These are phyloP conservation scores for Euplexia lucipara DNA, from an alignment of 2,888 invertebrate genomes.

Conservation along the genomic window DNA sequence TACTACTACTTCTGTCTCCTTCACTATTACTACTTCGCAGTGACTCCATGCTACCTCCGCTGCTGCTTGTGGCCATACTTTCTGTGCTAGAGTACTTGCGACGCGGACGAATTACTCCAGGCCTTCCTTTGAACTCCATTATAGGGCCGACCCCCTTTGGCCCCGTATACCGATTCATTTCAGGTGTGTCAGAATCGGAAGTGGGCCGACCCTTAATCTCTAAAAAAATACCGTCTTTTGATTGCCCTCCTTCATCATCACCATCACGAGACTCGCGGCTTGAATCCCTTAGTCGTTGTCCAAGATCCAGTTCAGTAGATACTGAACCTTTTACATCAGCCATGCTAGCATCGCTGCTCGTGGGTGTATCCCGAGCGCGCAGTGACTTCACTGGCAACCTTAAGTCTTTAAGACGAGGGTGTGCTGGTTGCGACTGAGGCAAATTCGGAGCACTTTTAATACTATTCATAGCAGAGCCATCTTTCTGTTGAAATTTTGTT, in stretches of 20 bases:
- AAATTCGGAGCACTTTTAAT: constrained; percentile 95
- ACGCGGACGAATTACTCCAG: constrained; percentile 88
- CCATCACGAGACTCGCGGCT: constrained; percentile 91
- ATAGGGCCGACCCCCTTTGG: constrained; percentile 91
- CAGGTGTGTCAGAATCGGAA: constrained; percentile 90
- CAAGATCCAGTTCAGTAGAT: constrained; percentile 86
- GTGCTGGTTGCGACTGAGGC: constrained; percentile 92
- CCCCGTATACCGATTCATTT: constrained; percentile 90
- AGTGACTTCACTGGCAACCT: constrained; percentile 94
- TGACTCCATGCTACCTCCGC: constrained; percentile 97
- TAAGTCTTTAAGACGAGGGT: constrained; percentile 93
- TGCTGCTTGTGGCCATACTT: constrained; percentile 96
- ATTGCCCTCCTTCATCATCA: constrained; percentile 93
- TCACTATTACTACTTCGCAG: constrained; percentile 96
- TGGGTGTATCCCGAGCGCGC: constrained; percentile 91
- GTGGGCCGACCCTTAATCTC: constrained; percentile 94
- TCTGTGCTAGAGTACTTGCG: constrained; percentile 95
- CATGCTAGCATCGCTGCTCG: constrained; percentile 92
- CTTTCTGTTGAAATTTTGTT: constrained; percentile 94
- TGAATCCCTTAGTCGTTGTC: constrained; percentile 88
- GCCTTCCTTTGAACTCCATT: constrained; percentile 92
- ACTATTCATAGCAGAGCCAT: constrained; percentile 94
- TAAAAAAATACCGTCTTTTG: constrained; percentile 93
- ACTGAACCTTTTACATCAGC: constrained; percentile 91
- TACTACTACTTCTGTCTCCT: constrained; percentile 96